These are phyloP conservation scores for Pseudeuparius sepicola DNA, from an alignment of 2,888 invertebrate genomes.

Conservation along the genomic window DNA sequence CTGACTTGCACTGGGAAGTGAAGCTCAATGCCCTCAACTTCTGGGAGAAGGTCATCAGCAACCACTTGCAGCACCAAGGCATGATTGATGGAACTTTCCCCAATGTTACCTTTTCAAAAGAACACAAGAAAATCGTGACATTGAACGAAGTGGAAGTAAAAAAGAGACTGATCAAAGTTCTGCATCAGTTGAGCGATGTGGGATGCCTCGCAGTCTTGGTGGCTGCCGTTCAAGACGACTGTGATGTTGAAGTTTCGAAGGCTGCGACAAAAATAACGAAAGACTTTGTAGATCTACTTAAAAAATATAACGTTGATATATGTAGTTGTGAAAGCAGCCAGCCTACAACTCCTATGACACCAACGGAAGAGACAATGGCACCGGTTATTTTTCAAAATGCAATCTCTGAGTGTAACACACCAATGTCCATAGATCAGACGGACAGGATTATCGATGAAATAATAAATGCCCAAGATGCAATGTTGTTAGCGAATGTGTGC, in stretches of 20 bases:
- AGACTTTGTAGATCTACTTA: conserved; percentile 45
- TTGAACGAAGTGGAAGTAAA: conserved; percentile 58
- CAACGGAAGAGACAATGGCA: not conserved
- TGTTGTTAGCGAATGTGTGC: conserved; percentile 51
- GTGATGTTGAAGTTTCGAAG: conserved; percentile 62
- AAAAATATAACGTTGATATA: conserved; percentile 44
- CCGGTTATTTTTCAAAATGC: not conserved
- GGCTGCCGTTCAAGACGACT: conserved; percentile 54
- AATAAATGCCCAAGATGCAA: conserved; percentile 51
- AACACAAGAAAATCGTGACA: conserved; percentile 65
- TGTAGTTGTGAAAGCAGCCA: conserved; percentile 26
- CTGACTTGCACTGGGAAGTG: conserved; percentile 77
- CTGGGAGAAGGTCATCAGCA: conserved; percentile 59
- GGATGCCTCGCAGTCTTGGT: conserved; percentile 63
- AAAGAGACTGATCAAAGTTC: conserved; percentile 51
- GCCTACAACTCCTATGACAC: conserved; percentile 18
- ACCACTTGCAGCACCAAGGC: conserved; percentile 62
- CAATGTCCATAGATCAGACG: not conserved
- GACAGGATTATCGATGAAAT: conserved; percentile 52
- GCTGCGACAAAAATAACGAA: conserved; percentile 46
- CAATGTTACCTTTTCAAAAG: conserved; percentile 67
- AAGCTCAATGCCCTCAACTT: conserved; percentile 61
- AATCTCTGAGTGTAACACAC: not conserved
- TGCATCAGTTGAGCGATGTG: conserved; percentile 56
- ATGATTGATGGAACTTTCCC: conserved; percentile 76